A percentile compares a stretch with the other conserved stretches of the same genome.
Conservation (phyloP, 2,888 invertebrate genomes). For the Caenorhabditis angaria region DNA sequence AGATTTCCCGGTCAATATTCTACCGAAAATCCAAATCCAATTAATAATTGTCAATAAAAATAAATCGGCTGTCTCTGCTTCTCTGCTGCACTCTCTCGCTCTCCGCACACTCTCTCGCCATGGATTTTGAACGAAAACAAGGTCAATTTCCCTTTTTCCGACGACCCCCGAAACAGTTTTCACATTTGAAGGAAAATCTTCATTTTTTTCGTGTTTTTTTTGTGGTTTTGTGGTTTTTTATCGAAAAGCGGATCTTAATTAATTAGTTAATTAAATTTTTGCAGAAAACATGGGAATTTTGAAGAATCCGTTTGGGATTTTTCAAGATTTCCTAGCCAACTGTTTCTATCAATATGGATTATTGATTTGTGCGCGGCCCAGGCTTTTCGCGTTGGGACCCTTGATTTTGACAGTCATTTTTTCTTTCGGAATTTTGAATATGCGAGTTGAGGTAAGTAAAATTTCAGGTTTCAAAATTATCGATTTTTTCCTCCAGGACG, state of each 20-base stretch:
- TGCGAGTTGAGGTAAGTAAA: constrained; percentile 66
- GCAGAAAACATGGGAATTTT: constrained; percentile 24
- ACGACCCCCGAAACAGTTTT: no score
- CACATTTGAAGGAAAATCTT: no score
- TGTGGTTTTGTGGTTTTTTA: background rate
- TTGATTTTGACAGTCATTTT: constrained; percentile 63
- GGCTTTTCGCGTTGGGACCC: constrained; percentile 63
- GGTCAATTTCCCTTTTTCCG: no score
- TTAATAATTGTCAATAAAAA: no score
- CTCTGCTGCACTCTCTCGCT: no score
- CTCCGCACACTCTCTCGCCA: no score
- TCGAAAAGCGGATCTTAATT: background rate
- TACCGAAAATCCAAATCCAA: no score
- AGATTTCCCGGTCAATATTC: no score
- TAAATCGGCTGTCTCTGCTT: no score
- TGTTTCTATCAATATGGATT: constrained; percentile 66
- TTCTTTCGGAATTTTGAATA: constrained; percentile 62
- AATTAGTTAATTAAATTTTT: background rate
- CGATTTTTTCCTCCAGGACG: no score
- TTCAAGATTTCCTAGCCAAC: constrained; percentile 65
- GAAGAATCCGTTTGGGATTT: constrained; percentile 64
- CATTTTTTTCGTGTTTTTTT: background rate
- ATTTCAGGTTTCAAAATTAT: no score
- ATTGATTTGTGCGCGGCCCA: constrained; percentile 60
- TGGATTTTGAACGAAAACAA: no score